These are phyloP conservation scores for Suricata suricatta DNA, from an alignment of 2,113 vertebrate species.

Conservation along the genomic window DNA sequence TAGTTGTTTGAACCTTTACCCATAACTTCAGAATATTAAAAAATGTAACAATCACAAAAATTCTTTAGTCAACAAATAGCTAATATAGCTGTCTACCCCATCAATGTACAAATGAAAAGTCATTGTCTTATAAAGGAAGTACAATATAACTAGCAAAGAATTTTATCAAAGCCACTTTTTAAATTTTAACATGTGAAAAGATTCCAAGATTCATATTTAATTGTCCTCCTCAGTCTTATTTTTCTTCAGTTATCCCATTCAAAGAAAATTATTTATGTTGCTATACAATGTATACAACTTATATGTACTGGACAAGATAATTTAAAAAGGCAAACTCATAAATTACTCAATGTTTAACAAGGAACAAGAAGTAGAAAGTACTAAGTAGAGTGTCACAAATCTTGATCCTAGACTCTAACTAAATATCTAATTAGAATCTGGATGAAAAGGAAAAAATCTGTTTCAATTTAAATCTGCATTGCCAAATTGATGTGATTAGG, in stretches of 20 bases:
- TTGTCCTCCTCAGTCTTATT: constrained; percentile 8
- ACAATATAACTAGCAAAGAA: background rate
- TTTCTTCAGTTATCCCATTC: background rate
- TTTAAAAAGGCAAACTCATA: constrained; percentile 40
- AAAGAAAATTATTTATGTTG: constrained; percentile 47
- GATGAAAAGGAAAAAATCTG: background rate
- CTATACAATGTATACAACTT: background rate
- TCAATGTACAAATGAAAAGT: background rate
- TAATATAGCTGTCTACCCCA: background rate
- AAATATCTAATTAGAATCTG: background rate
- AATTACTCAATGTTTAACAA: constrained; percentile 34
- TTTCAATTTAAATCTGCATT: constrained; percentile 43
- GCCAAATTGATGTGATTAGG: background rate
- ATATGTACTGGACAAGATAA: background rate
- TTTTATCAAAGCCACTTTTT: constrained; percentile 17
- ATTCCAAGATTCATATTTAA: constrained; percentile 27
- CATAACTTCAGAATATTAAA: constrained; percentile 2
- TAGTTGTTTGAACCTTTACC: background rate
- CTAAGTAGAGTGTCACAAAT: background rate
- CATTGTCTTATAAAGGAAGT: background rate
- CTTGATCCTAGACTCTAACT: background rate
- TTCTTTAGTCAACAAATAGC: constrained; percentile 35
- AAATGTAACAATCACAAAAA: constrained; percentile 46
- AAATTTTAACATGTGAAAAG: constrained; percentile 39
- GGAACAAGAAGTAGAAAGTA: background rate